Evolutionary conservation across 64 coral and sea anemone genomes (phyloP).

Genomic region (Pachyseris speciosa): DNA sequence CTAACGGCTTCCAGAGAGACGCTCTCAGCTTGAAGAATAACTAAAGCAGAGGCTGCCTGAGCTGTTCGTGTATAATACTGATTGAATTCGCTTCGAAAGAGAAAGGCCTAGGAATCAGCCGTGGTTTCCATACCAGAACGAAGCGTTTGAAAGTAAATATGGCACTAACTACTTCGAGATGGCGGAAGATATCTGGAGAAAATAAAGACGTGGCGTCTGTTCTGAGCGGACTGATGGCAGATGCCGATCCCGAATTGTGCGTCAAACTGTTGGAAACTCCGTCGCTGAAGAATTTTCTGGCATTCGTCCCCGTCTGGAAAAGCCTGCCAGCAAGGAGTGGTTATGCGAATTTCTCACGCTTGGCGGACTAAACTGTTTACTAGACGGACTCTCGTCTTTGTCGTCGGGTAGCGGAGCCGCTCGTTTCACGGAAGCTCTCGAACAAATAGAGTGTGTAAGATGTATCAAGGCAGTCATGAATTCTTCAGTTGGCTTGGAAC

Average conservation of each 20-base stretch:
- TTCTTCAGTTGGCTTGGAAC: conserved; percentile 68
- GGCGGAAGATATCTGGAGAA: background rate
- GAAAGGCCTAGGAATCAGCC: background rate
- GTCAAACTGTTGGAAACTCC: conserved; percentile 63
- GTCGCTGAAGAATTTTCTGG: conserved; percentile 57
- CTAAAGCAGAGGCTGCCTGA: too few species aligned
- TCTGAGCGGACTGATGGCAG: background rate
- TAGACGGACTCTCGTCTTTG: conserved; percentile 18
- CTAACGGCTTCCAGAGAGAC: too few species aligned
- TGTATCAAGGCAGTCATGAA: conserved; percentile 89
- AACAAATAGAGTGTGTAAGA: conserved; percentile 71
- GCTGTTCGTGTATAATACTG: too few species aligned
- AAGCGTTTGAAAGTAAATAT: background rate
- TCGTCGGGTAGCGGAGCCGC: conserved; percentile 4
- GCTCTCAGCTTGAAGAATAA: too few species aligned
- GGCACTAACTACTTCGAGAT: background rate
- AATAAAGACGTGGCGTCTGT: background rate
- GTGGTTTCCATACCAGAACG: too few species aligned
- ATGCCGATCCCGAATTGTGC: conserved; percentile 73
- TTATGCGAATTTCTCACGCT: conserved; percentile 69
- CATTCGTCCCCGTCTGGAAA: conserved; percentile 46
- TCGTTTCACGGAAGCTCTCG: conserved; percentile 47
- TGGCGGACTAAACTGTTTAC: conserved; percentile 41
- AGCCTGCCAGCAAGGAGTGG: conserved; percentile 42
- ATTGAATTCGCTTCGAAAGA: background rate